Percentiles rank a stretch among this genome's conserved stretches.
These are phyloP conservation scores for Dipodomys merriami DNA, from an alignment of 2,113 vertebrate genomes.

Conservation along the genomic window DNA sequence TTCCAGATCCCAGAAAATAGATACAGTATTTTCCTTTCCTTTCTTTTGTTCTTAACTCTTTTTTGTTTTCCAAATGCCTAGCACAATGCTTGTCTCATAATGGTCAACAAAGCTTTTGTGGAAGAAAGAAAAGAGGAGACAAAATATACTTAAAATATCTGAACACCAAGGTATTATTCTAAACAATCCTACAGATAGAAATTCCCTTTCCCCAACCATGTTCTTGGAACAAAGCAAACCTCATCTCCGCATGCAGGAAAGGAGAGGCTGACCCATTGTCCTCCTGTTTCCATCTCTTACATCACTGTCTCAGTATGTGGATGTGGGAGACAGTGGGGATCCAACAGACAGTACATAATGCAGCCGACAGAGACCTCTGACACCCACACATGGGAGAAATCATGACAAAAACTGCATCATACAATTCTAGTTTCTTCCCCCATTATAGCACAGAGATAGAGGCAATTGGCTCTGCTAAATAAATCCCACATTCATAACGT, in stretches of 20 bases:
- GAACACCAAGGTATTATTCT: neutral
- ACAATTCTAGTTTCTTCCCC: neutral
- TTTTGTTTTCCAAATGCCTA: neutral
- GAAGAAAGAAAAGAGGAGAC: slow-evolving; percentile 22
- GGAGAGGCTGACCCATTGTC: neutral
- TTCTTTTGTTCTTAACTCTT: neutral
- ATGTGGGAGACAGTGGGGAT: neutral
- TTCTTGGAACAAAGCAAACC: neutral
- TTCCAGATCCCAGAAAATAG: neutral
- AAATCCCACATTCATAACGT: neutral
- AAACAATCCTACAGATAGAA: neutral
- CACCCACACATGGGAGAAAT: neutral
- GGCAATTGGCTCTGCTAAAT: neutral
- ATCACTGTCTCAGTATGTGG: slow-evolving; percentile 21
- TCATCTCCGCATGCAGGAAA: neutral
- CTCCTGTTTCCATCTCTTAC: slow-evolving; percentile 34
- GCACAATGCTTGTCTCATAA: neutral
- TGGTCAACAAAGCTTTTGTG: slow-evolving; percentile 2
- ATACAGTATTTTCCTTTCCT: neutral
- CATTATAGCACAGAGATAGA: neutral
- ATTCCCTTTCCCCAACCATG: neutral
- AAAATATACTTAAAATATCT: slow-evolving; percentile 51
- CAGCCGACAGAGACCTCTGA: neutral
- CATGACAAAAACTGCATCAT: neutral
- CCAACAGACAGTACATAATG: neutral